Percentiles rank a stretch among this genome's conserved stretches.
phyloP scores from a whole-genome alignment of 1,140 invertebrate species.

The Magallana angulata region DNA sequence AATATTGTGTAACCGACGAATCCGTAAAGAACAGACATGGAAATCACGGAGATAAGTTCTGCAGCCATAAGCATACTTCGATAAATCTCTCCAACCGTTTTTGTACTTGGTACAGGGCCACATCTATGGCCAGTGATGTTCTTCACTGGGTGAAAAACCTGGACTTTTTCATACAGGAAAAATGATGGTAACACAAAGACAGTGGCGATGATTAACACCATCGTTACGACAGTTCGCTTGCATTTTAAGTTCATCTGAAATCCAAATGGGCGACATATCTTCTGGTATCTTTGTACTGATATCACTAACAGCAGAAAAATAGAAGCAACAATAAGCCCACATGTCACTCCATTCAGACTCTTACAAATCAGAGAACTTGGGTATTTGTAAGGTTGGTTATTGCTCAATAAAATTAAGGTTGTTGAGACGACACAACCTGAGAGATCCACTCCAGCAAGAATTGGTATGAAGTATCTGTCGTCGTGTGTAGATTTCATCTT shows the following conservation, averaged over 20 bases:
- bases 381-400: neutral
- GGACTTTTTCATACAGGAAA: neutral
- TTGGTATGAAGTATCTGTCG: slow-evolving; percentile 40
- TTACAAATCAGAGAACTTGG: neutral
- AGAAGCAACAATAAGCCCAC: neutral
- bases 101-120: neutral
- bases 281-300: slow-evolving; percentile 48
- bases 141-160: neutral
- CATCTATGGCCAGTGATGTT: slow-evolving; percentile 9
- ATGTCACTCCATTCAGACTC: neutral
- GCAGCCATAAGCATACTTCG: slow-evolving; percentile 12
- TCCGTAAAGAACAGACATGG: slow-evolving; percentile 26
- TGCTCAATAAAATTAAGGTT: neutral
- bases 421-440: neutral
- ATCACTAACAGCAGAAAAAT: slow-evolving; percentile 47
- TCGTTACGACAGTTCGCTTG: slow-evolving; percentile 15
- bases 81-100: slow-evolving; percentile 13
- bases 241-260: slow-evolving; percentile 33
- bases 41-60: neutral
- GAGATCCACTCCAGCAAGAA: slow-evolving; percentile 14
- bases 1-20: slow-evolving; percentile 1
- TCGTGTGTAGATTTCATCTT: slow-evolving; percentile 27
- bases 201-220: neutral
- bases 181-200: neutral
- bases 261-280: slow-evolving; percentile 52